Base-by-base conservation (phyloP, 2,888 invertebrate species). In the Himalopsyche kuldschensis region DNA sequence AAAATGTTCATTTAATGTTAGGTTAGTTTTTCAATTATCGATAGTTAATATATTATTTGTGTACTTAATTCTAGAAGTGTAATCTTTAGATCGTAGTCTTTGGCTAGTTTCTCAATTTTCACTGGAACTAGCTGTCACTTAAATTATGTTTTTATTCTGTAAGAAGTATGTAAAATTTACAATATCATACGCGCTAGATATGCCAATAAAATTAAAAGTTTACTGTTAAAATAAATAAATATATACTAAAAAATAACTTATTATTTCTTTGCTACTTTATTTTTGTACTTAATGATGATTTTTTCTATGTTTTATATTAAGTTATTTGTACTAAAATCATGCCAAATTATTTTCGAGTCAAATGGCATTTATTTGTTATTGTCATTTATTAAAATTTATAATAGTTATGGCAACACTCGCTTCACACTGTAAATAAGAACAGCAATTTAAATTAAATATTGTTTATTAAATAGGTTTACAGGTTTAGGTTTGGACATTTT, bases 111-210 rank as follows among this genome's bases (percentile, higher is more conserved):
- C 27, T 69, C 69, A 27, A 30, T 69, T 69, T 20, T 27, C 30
- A 69, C 17, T 11, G 17, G 17, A 35, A n/a, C 10, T 69, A 20
- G 35, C 32, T 77, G 27, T 77, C 32, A 77, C 31, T 32, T 77
- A 69, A 46, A 77, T 55, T 41, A 46, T 77, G 20, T 69, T 32
- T 69, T 35, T 32, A 41, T 30, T 20, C n/a, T 35, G 8, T 41
- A 63, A 32, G 24, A 80, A 69, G 32, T 20, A 76, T 41, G 76
- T 76, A 41, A 76, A 41, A 75, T 77, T 41, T 77, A 76, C 46
- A 46, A 77, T 46, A 46, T 77, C 80, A 77, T 82, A 84, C 48
- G 46, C 85, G 86, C 86, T 86, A 86, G 86, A 82, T 79, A 86
- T 80, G 82, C 86, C 86, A 86, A 86, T 84, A 85, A 81, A 81